phyloP scores from a whole-genome alignment of 1,140 invertebrate genomes.

The Eurytemora carolleeae region DNA sequence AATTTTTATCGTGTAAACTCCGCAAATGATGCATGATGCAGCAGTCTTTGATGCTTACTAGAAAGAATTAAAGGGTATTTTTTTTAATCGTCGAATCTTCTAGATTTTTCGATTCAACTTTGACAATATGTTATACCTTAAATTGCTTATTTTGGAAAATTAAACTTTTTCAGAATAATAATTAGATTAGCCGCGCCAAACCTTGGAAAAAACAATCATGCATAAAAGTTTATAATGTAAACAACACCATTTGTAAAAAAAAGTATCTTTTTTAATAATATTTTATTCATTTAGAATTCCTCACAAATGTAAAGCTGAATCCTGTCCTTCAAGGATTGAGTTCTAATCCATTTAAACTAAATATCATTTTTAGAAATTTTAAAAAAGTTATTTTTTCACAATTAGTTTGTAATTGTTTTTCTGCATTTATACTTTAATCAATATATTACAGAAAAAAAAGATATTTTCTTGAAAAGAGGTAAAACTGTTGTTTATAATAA shows the following conservation, averaged over 20 bases:
- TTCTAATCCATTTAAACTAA: neutral
- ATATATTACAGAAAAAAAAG: neutral
- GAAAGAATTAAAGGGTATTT: no score
- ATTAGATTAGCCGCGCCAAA: no score
- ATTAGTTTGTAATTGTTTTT: neutral
- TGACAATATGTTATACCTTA: neutral
- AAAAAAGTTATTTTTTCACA: neutral
- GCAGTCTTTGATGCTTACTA: no score
- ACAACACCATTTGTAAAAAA: neutral
- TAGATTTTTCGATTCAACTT: no score
- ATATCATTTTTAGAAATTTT: neutral
- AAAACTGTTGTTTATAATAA: neutral
- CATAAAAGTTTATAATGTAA: neutral
- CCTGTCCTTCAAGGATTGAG: constrained; percentile 57
- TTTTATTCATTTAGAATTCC: constrained; percentile 35
- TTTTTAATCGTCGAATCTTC: no score
- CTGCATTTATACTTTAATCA: neutral
- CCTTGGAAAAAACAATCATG: neutral
- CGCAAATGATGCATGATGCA: no score
- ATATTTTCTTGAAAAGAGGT: neutral
- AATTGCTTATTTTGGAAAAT: neutral
- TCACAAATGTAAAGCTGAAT: constrained; percentile 73
- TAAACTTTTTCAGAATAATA: no score
- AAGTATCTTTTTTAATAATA: neutral
- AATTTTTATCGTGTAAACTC: no score